phyloP scores from a whole-genome alignment of 2,113 vertebrate genomes.

The Tragelaphus strepsiceros region DNA sequence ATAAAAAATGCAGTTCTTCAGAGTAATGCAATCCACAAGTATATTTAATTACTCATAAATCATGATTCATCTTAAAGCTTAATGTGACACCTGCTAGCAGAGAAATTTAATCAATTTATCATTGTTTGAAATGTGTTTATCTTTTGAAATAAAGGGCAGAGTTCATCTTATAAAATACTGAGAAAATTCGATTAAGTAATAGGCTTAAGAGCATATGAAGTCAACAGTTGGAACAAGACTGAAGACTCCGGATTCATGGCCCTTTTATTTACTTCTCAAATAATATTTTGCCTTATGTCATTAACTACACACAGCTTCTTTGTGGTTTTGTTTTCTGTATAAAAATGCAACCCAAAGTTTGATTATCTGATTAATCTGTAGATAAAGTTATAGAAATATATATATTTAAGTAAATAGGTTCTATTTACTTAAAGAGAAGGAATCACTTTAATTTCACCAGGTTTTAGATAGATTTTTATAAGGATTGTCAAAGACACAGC shows the following conservation, averaged over 20 bases:
- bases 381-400: background rate
- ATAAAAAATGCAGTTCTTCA: background rate
- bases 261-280: background rate
- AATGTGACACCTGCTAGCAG: constrained; percentile 25
- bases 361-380: background rate
- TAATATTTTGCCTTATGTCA: background rate
- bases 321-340: constrained; percentile 1
- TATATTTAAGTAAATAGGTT: background rate
- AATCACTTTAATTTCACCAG: background rate
- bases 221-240: constrained; percentile 4
- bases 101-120: constrained; percentile 27
- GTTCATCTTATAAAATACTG: constrained; percentile 28
- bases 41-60: constrained; percentile 25
- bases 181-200: constrained; percentile 32
- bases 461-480: background rate
- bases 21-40: constrained; percentile 5
- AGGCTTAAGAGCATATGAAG: constrained; percentile 36
- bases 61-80: constrained; percentile 27
- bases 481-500: background rate
- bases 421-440: background rate
- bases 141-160: background rate
- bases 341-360: background rate
- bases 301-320: background rate
- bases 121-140: constrained; percentile 51
- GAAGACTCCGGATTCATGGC: background rate